Conservation (phyloP, 2,113 vertebrate species). For the Ochotona princeps region DNA sequence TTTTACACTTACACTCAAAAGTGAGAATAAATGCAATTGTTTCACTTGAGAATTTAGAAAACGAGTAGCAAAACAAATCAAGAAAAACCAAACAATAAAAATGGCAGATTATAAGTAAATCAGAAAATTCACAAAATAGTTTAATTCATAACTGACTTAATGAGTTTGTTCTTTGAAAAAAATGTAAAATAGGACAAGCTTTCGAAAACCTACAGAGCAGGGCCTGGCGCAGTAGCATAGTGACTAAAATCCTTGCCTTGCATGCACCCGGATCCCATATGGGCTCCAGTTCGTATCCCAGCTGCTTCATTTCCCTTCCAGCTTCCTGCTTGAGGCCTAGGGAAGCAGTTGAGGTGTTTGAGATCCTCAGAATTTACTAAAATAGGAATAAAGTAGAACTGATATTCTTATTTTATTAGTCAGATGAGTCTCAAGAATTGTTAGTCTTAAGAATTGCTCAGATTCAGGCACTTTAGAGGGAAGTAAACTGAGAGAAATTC, state of each 20-base stretch:
- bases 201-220: background rate
- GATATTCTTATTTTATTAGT: background rate
- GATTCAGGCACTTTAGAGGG: background rate
- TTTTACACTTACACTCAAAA: slow-evolving; percentile 8
- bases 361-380: background rate
- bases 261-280: too few relatives aligned
- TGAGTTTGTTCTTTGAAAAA: background rate
- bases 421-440: background rate
- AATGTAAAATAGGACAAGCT: background rate
- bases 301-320: too few relatives aligned
- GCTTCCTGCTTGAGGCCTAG: too few relatives aligned
- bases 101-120: background rate
- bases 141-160: slow-evolving; percentile 26
- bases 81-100: background rate
- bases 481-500: background rate
- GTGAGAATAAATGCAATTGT: background rate
- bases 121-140: slow-evolving; percentile 10
- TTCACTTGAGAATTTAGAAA: slow-evolving; percentile 12
- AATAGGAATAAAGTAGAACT: background rate
- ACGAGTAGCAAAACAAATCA: background rate
- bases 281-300: too few relatives aligned
- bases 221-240: too few relatives aligned
- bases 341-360: too few relatives aligned
- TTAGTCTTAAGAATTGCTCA: background rate
- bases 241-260: too few relatives aligned